phyloP scores from a whole-genome alignment of 2,888 invertebrate species.

The Leptinotarsa tumamoca region DNA sequence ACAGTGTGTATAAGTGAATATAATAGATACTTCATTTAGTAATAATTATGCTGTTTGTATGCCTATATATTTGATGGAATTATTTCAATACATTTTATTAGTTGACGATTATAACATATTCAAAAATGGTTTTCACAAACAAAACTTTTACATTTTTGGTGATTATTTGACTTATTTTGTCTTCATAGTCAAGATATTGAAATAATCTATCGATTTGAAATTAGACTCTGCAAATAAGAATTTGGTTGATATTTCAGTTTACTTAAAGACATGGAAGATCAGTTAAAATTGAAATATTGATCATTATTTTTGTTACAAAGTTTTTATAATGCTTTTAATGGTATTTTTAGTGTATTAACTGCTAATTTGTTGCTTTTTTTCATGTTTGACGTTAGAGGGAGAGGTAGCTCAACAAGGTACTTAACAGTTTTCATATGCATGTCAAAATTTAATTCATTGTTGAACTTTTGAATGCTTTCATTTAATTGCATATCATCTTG shows the following conservation, averaged over 20 bases:
- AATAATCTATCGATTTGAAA: neutral
- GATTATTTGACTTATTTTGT: too few relatives aligned
- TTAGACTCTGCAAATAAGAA: neutral
- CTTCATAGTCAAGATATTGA: neutral
- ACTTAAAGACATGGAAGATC: neutral
- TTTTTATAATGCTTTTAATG: conserved; percentile 33
- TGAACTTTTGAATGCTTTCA: too few relatives aligned
- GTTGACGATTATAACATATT: neutral
- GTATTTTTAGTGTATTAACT: conserved; percentile 33
- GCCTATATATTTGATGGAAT: neutral
- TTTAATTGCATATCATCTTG: neutral
- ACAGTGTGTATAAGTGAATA: neutral
- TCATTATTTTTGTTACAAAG: conserved; percentile 1
- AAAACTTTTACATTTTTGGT: too few relatives aligned
- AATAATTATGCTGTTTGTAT: conserved; percentile 9
- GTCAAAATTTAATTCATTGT: neutral
- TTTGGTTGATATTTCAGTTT: neutral
- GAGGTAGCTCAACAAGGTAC: conserved; percentile 77
- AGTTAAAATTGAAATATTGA: neutral
- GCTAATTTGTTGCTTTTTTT: conserved; percentile 58
- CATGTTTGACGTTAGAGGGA: conserved; percentile 69
- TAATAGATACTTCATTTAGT: neutral
- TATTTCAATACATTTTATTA: neutral
- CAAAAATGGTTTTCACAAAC: too few relatives aligned
- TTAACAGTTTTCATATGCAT: conserved; percentile 43